Conservation (phyloP, 2,888 invertebrate species). For the Tridacna crocea region DNA sequence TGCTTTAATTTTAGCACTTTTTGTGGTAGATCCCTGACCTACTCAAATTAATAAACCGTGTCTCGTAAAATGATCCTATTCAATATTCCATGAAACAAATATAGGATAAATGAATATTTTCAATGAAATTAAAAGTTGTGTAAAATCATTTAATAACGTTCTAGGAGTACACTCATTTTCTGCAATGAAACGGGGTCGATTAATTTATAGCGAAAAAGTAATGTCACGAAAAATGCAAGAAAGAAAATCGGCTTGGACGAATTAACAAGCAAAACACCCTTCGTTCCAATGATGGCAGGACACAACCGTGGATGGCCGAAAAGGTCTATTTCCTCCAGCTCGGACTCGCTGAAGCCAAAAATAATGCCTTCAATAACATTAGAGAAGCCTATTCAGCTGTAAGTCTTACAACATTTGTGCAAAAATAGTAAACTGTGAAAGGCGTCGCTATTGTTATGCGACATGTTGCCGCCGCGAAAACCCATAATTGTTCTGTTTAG, state of each 20-base stretch:
- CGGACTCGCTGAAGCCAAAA: constrained; percentile 6
- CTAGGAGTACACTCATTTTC: neutral
- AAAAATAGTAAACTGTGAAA: neutral
- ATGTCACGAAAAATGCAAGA: neutral
- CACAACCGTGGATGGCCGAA: constrained; percentile 26
- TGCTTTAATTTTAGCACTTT: too few species aligned
- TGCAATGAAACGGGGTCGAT: neutral
- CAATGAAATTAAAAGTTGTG: neutral
- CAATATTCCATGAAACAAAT: too few species aligned
- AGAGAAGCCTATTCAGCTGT: constrained; percentile 18
- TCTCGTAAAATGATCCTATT: too few species aligned
- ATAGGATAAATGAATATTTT: too few species aligned
- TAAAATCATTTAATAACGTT: neutral
- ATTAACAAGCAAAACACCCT: neutral
- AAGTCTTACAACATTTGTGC: neutral
- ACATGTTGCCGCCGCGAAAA: neutral
- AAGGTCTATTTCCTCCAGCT: constrained; percentile 22
- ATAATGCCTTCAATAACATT: neutral
- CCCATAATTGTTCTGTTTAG: neutral
- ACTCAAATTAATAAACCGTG: too few species aligned
- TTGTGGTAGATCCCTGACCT: too few species aligned
- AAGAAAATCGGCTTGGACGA: neutral
- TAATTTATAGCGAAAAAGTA: neutral
- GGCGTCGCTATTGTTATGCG: neutral
- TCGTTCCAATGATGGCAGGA: constrained; percentile 3